Base-by-base conservation (phyloP, 2,888 invertebrate genomes). In the Heliconius cydno region DNA sequence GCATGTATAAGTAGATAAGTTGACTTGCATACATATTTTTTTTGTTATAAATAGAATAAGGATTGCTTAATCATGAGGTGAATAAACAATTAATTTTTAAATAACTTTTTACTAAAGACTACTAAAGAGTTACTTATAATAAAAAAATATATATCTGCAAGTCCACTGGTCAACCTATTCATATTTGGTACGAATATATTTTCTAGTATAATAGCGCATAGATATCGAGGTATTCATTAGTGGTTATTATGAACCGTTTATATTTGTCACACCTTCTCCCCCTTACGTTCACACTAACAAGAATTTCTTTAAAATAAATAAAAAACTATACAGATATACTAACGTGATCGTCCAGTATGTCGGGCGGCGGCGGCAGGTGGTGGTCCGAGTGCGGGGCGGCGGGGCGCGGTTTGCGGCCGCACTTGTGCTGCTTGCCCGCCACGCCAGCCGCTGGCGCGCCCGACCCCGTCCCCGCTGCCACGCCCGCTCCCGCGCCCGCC, bases 321-420 rank as follows among this genome's bases (percentile, higher is more conserved):
- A 9, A 57, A 57, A 57, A 34, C 34, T 52, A 52, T 25, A n/a
- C 0, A 63, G 38, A 63, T 38, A 5, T 80, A 89, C 89, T 82
- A 88, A 92, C 94, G 86, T 90, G 90, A 78, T 94, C 91, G 86
- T 92, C 92, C 65, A 91, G 89, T 84, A 94, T 92, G 86, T 94
- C 94, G 4, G 92, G 93, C 92, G 93, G 94, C 87, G 94, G 94
- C 86, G 94, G 94, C 86, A 94, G 91, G 90, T 95, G 92, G 90
- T 95, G 92, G 92, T 94, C 94, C 86, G 92, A 89, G 87, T 91
- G 91, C 13, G 91, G 89, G 80, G 92, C 91, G 84, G 91, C 91
- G 82, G 87, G 86, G 81, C 94, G 92, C 85, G 92, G 92, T 86
- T 94, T 95, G 86, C 95, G 93, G 84, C 92, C 85, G 87, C 95